Percentiles rank a stretch among this genome's conserved stretches.
Conservation (phyloP, 2,888 invertebrate genomes). For the Campopleginae sp. region DNA sequence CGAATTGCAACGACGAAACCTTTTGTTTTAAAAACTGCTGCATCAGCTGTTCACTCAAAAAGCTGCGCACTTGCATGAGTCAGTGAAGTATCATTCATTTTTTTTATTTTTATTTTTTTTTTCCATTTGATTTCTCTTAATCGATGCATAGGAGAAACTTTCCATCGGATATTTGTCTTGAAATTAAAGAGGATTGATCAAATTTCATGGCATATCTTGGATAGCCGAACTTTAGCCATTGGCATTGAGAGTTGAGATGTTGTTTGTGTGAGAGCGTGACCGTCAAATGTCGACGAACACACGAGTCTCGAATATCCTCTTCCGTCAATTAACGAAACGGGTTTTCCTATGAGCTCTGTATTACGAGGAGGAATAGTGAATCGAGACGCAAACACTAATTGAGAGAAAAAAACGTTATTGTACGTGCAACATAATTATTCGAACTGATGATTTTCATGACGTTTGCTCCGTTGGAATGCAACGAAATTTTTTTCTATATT, state of each 20-base stretch:
- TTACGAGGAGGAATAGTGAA: slow-evolving; percentile 26
- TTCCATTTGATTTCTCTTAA: background rate
- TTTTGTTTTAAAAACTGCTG: background rate
- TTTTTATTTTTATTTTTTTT: background rate
- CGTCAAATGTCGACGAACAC: slow-evolving; percentile 35
- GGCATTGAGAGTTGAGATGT: slow-evolving; percentile 53
- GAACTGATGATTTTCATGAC: background rate
- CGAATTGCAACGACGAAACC: background rate
- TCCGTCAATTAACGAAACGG: slow-evolving; percentile 45
- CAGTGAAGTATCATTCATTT: background rate
- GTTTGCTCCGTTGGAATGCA: background rate
- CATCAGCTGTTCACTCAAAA: too few relatives aligned
- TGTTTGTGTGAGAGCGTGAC: slow-evolving; percentile 40
- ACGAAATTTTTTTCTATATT: background rate
- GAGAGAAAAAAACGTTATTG: slow-evolving; percentile 4
- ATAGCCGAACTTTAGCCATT: slow-evolving; percentile 47
- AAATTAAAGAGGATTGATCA: background rate
- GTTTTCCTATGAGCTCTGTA: slow-evolving; percentile 53
- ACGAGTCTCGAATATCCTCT: slow-evolving; percentile 55
- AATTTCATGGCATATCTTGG: slow-evolving; percentile 8
- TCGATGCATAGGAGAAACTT: background rate
- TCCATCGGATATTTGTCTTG: background rate
- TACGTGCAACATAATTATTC: slow-evolving; percentile 9
- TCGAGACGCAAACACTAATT: slow-evolving; percentile 3
- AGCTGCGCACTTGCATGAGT: too few relatives aligned